Evolutionary conservation across 1,140 invertebrate species (phyloP).

Genomic region (Coelopa frigida): DNA sequence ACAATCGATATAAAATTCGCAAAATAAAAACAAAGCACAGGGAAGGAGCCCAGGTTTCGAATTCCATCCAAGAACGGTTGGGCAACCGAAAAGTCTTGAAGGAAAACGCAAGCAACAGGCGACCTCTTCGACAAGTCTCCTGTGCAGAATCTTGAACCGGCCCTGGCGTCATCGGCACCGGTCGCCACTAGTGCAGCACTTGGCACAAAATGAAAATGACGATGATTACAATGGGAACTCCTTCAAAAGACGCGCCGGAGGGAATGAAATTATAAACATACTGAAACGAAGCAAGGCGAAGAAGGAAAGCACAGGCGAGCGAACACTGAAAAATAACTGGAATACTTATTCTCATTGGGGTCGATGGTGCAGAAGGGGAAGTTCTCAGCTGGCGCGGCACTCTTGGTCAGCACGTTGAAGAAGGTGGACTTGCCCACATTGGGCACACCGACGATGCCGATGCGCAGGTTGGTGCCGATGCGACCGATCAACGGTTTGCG

Average conservation of each 20-base stretch:
- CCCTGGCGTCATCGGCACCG: no score
- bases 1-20: background rate
- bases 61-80: no score
- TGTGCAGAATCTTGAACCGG: no score
- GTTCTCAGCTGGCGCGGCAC: constrained; percentile 92
- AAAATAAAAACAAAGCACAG: background rate
- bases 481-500: constrained; percentile 90
- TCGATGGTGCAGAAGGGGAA: constrained; percentile 99
- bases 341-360: constrained; percentile 99
- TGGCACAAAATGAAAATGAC: background rate
- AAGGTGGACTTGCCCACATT: constrained; percentile 99
- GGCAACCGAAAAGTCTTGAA: no score
- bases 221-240: background rate
- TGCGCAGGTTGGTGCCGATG: constrained; percentile 94
- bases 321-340: constrained; percentile 26
- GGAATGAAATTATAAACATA: background rate
- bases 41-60: no score
- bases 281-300: no score
- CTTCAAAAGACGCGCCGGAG: background rate
- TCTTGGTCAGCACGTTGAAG: constrained; percentile 98
- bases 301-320: background rate
- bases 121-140: no score
- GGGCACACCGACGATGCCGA: constrained; percentile 83
- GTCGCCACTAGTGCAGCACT: no score
- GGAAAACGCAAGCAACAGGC: background rate